Evolutionary conservation across 2,797 vertebrate genomes (phyloP).

Genomic region (Siniperca scherzeri): DNA sequence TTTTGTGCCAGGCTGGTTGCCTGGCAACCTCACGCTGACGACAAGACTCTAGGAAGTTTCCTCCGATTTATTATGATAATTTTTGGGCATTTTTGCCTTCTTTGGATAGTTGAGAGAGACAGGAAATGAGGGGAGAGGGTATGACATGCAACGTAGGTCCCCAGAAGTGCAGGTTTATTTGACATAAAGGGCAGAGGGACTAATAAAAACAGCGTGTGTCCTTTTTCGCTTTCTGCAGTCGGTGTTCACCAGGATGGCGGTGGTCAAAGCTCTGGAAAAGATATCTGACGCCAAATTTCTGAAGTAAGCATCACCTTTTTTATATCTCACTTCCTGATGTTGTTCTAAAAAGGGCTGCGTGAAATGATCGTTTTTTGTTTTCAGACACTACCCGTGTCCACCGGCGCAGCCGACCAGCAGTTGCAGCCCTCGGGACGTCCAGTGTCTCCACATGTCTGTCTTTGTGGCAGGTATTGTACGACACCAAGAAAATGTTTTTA

Average conservation of each 20-base stretch:
- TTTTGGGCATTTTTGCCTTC: no score
- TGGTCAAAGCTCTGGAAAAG: conserved; percentile 96
- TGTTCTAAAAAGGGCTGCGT: background rate
- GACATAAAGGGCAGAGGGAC: no score
- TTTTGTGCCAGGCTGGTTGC: no score
- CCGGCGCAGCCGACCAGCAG: conserved; percentile 81
- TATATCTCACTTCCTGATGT: background rate
- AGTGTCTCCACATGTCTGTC: conserved; percentile 92
- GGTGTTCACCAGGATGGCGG: conserved; percentile 97
- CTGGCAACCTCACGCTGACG: no score
- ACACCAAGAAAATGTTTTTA: background rate
- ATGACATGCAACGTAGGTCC: no score
- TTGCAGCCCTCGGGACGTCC: conserved; percentile 88
- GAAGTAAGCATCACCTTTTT: conserved; percentile 78
- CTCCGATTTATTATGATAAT: no score
- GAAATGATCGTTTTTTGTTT: background rate
- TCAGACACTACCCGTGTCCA: conserved; percentile 90
- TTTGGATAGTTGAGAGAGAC: no score
- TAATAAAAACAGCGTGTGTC: no score
- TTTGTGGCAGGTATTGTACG: conserved; percentile 91
- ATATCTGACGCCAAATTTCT: conserved; percentile 91
- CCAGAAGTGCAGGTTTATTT: no score
- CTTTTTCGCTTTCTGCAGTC: conserved; percentile 83
- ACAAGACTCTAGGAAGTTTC: no score
- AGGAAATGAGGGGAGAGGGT: no score